Conservation (phyloP, 2,797 vertebrate species). For the Echeneis naucrates region DNA sequence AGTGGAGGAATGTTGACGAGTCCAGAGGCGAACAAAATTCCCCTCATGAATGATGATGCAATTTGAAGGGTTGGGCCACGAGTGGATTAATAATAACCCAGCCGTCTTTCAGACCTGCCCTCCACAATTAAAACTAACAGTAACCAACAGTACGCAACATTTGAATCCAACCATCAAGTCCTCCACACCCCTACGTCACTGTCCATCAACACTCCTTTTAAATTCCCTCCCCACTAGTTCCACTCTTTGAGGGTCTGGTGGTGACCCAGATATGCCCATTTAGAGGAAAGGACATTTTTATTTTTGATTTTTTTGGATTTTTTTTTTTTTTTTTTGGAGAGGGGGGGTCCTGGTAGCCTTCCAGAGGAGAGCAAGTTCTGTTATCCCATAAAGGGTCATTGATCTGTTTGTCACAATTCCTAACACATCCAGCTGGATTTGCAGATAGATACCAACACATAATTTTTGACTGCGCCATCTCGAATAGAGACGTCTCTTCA, state of each 20-base stretch:
- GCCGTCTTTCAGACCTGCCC: slow-evolving; percentile 14
- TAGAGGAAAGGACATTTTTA: no score
- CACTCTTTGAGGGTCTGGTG: slow-evolving; percentile 48
- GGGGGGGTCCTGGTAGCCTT: slow-evolving; percentile 41
- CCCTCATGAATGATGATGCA: slow-evolving; percentile 67
- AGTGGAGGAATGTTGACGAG: slow-evolving; percentile 65
- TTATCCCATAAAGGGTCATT: slow-evolving; percentile 69
- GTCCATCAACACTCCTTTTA: slow-evolving; percentile 73
- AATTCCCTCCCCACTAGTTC: slow-evolving; percentile 61
- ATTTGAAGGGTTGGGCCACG: slow-evolving; percentile 16
- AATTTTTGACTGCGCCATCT: background rate
- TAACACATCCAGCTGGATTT: slow-evolving; percentile 6
- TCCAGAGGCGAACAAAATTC: slow-evolving; percentile 18
- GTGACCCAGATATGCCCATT: slow-evolving; percentile 61
- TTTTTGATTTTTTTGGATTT: no score
- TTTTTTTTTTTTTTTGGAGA: no score
- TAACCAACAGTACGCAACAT: slow-evolving; percentile 35
- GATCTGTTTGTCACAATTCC: slow-evolving; percentile 17
- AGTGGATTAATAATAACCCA: slow-evolving; percentile 28
- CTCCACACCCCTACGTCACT: slow-evolving; percentile 40
- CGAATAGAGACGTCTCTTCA: background rate
- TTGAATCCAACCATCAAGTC: slow-evolving; percentile 34
- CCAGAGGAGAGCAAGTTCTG: slow-evolving; percentile 55
- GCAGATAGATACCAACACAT: background rate
- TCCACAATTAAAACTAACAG: slow-evolving; percentile 11